Percentiles rank a stretch among this genome's conserved stretches.
These are phyloP conservation scores for Popillia japonica DNA, from an alignment of 1,140 invertebrate genomes.

Conservation along the genomic window DNA sequence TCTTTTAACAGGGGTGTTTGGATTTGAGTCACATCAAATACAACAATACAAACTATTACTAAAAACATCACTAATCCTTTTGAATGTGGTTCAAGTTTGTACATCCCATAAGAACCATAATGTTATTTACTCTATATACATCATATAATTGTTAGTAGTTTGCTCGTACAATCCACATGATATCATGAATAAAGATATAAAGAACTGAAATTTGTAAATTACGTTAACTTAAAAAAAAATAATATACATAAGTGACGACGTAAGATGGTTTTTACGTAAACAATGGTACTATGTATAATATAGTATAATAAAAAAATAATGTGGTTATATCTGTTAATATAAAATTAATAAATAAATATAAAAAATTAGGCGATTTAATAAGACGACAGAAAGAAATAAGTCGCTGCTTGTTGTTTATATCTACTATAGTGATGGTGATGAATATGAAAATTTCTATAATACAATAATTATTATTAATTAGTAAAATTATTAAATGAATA, in stretches of 20 bases:
- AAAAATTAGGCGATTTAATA: too few species aligned
- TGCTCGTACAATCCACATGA: slow-evolving; percentile 31
- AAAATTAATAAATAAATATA: too few species aligned
- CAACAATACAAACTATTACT: too few species aligned
- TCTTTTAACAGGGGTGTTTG: too few species aligned
- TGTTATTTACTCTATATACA: too few species aligned
- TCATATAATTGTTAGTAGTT: neutral
- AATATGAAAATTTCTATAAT: neutral
- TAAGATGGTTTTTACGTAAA: too few species aligned
- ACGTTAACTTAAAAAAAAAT: neutral
- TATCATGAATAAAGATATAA: slow-evolving; percentile 10
- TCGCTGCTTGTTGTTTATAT: neutral
- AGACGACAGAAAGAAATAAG: too few species aligned
- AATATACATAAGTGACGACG: too few species aligned
- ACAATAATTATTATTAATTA: neutral
- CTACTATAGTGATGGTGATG: neutral
- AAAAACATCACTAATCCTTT: neutral
- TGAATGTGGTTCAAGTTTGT: neutral
- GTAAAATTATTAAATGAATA: neutral
- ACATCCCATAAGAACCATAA: too few species aligned
- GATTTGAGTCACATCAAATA: neutral
- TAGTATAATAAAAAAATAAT: too few species aligned
- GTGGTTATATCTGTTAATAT: too few species aligned
- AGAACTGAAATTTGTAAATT: slow-evolving; percentile 25
- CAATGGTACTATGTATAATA: too few species aligned